These are phyloP conservation scores for Ptilorrhoa leucosticta DNA, from an alignment of 2,113 vertebrate species.

Conservation along the genomic window DNA sequence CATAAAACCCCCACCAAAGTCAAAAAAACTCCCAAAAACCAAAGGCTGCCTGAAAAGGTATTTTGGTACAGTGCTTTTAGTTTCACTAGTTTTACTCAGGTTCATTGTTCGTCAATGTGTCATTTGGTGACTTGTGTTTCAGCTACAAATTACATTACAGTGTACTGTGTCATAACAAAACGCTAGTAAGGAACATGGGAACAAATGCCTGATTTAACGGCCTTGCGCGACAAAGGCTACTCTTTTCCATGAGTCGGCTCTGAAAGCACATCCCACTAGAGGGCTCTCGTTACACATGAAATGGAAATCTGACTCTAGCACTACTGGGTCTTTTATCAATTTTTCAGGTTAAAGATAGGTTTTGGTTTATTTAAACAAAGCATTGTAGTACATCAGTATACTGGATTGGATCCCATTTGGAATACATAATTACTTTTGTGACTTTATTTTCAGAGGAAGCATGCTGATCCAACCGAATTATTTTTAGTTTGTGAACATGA, in stretches of 20 bases:
- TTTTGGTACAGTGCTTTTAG: neutral
- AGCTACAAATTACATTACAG: neutral
- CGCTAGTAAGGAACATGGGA: no score
- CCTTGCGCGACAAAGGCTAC: no score
- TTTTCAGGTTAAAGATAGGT: neutral
- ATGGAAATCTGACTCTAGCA: neutral
- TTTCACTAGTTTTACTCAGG: neutral
- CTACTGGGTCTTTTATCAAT: fast-evolving
- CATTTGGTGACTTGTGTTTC: neutral
- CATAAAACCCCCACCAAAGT: neutral
- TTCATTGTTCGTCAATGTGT: neutral
- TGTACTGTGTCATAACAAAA: neutral
- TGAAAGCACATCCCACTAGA: constrained; percentile 54
- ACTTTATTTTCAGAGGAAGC: neutral
- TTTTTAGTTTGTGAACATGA: neutral
- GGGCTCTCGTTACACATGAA: constrained; percentile 60
- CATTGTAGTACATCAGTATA: neutral
- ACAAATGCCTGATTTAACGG: neutral
- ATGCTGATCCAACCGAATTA: neutral
- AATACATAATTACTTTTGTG: neutral
- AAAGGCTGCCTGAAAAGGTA: neutral
- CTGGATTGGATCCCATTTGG: neutral
- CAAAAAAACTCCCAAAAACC: neutral
- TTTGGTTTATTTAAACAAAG: neutral
- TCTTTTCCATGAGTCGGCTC: fast-evolving